Percentiles rank a stretch among this genome's conserved stretches.
Conservation (phyloP, 2,888 invertebrate species). For the Bunonema sp. region DNA sequence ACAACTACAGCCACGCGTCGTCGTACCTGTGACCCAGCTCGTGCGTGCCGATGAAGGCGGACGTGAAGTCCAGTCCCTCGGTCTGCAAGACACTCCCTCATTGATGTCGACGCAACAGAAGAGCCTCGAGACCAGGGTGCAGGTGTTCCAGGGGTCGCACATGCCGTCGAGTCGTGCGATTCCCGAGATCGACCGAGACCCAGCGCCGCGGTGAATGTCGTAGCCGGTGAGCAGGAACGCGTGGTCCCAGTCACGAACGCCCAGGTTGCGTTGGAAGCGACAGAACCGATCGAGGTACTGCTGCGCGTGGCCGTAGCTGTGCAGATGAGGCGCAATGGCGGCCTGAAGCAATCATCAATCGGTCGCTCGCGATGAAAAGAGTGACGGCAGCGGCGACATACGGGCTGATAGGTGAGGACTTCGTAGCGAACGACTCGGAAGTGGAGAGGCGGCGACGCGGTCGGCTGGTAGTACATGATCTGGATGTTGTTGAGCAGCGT, state of each 20-base stretch:
- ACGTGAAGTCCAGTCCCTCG: conserved; percentile 43
- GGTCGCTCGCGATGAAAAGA: background rate
- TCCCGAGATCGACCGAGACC: conserved; percentile 41
- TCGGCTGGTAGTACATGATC: conserved; percentile 44
- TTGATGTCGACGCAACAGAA: too few relatives aligned
- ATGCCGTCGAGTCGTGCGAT: conserved; percentile 43
- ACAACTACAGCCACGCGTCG: background rate
- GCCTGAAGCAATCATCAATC: conserved; percentile 10
- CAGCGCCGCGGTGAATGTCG: conserved; percentile 39
- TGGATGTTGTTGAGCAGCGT: conserved; percentile 45
- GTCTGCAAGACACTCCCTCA: too few relatives aligned
- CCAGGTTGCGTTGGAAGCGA: conserved; percentile 33
- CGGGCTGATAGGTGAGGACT: conserved; percentile 38
- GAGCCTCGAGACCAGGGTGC: too few relatives aligned
- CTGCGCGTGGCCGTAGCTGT: conserved; percentile 41
- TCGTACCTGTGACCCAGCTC: conserved; percentile 38
- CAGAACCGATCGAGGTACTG: conserved; percentile 41
- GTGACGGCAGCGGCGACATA: conserved; percentile 5
- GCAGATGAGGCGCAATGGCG: conserved; percentile 37
- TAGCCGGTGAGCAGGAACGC: conserved; percentile 42
- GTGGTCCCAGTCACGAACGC: conserved; percentile 43
- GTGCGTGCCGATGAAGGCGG: conserved; percentile 44
- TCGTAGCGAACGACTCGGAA: conserved; percentile 43
- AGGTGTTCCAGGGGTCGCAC: conserved; percentile 43
- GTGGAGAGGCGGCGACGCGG: conserved; percentile 32